Conservation (phyloP, 2,888 invertebrate genomes). For the Omphaloscelis lunosa region DNA sequence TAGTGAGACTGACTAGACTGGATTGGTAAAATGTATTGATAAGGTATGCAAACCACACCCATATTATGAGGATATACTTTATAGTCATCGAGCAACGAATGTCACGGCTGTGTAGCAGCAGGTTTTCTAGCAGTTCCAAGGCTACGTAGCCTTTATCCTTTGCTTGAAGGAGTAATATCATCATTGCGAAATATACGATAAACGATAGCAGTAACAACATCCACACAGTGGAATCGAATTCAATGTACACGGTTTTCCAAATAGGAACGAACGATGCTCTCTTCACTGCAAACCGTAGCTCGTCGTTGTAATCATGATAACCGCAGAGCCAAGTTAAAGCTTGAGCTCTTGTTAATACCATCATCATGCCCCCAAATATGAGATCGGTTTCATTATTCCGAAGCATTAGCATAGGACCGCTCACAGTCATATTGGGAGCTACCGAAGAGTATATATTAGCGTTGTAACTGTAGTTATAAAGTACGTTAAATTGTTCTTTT, state of each 20-base stretch:
- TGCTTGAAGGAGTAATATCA: conserved; percentile 59
- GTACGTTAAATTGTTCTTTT: conserved; percentile 54
- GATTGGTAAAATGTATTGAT: conserved; percentile 75
- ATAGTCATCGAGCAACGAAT: conserved; percentile 58
- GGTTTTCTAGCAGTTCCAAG: conserved; percentile 69
- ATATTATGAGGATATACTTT: conserved; percentile 68
- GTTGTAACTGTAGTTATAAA: conserved; percentile 48
- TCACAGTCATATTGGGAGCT: conserved; percentile 52
- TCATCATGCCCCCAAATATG: conserved; percentile 63
- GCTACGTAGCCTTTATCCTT: conserved; percentile 68
- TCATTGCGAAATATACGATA: conserved; percentile 64
- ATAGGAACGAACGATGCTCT: conserved; percentile 62
- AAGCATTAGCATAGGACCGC: conserved; percentile 60
- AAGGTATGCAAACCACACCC: conserved; percentile 76
- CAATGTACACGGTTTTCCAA: conserved; percentile 73
- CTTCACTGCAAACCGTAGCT: conserved; percentile 70
- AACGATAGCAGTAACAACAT: conserved; percentile 66
- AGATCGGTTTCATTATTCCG: conserved; percentile 67
- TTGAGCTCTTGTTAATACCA: conserved; percentile 51
- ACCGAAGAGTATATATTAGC: conserved; percentile 43
- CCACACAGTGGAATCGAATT: conserved; percentile 74
- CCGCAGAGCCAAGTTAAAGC: conserved; percentile 71
- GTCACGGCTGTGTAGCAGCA: conserved; percentile 69
- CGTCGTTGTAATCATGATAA: conserved; percentile 71
- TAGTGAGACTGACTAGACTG: conserved; percentile 73